Evolutionary conservation across 2,113 vertebrate genomes (phyloP), one percentile per base, ranked within the genome.

Genomic region (Noturus placidus): DNA sequence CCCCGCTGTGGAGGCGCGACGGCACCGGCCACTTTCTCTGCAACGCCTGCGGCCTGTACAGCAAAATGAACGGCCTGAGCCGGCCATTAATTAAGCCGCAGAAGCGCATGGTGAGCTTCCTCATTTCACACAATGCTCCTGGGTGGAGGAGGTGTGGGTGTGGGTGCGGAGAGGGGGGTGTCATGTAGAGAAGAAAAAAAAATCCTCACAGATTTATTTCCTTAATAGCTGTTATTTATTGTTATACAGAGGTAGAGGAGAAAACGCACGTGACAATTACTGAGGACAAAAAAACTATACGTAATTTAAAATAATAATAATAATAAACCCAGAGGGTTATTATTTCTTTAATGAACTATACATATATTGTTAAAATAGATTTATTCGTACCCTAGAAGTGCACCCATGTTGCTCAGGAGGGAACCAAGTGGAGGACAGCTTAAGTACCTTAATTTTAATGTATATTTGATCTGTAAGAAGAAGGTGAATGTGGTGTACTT

Each of bases 41-140:
- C 94, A 99, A 99, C 91, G 98, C 98, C 91, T 99, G 98, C 91
- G 98, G 98, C 89, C 96, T 99, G 70, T 99, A 99, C 95, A 99
- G 97, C 96, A 99, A 99, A 94, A 99, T 99, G 97, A 99, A 99
- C 91, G 98, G 98, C 42, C 97, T 99, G 87, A 99, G 98, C 93
- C 95, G 98, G 89, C 98, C 98, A 87, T 96, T 99, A 93, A 99
- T 99, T 95, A 99, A 99, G 92, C 97, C 97, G 10, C 97, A 97
- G 93, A 99, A 99, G 93, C 95, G 98, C 93, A 99, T 98, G 97
- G 98, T 99, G 92, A 98, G 97, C 70, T 25, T 52, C 83, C 8
- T 27, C 72, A 77, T 72, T 80, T 46, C 82, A 83, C 82, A 67
- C 61, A 20, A 5, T 22, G 19, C 19, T 54, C 19, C 35, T 0